Percentiles rank a stretch among this genome's conserved stretches.
Conservation (phyloP, 1,140 invertebrate species). For the Aleiodes sp. region DNA sequence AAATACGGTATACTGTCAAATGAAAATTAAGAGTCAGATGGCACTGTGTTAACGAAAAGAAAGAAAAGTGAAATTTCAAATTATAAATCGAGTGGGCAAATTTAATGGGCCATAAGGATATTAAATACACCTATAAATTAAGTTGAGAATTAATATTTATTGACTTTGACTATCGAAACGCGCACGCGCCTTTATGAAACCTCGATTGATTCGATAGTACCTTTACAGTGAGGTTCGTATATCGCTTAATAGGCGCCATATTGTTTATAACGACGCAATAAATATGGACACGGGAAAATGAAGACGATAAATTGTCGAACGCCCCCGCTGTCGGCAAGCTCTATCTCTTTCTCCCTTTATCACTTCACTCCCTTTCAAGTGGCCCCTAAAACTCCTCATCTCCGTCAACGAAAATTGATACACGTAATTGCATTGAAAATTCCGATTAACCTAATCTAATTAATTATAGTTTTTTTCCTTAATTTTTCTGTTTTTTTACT, state of each 20-base stretch:
- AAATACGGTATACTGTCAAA: too few species aligned
- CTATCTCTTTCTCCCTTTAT: conserved; percentile 26
- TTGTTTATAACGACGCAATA: conserved; percentile 63
- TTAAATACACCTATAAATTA: conserved; percentile 56
- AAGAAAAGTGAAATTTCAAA: not conserved
- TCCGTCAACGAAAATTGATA: not conserved
- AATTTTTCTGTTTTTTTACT: too few species aligned
- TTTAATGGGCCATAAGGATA: not conserved
- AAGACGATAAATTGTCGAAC: conserved; percentile 64
- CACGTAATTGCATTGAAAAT: not conserved
- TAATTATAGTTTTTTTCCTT: too few species aligned
- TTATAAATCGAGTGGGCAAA: not conserved
- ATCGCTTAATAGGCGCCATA: conserved; percentile 62
- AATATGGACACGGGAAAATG: conserved; percentile 62
- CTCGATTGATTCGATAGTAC: conserved; percentile 50
- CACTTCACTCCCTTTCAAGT: conserved; percentile 6
- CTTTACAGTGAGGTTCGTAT: conserved; percentile 44
- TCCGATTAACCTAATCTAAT: conserved; percentile 10
- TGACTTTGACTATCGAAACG: conserved; percentile 51
- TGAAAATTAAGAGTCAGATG: too few species aligned
- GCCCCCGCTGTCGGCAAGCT: conserved; percentile 53
- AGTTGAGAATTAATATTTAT: conserved; percentile 66
- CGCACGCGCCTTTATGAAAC: conserved; percentile 50
- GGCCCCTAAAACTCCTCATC: not conserved
- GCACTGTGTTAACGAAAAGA: too few species aligned